These are phyloP conservation scores for Mobula hypostoma DNA, from an alignment of 2,113 vertebrate species.

Conservation along the genomic window DNA sequence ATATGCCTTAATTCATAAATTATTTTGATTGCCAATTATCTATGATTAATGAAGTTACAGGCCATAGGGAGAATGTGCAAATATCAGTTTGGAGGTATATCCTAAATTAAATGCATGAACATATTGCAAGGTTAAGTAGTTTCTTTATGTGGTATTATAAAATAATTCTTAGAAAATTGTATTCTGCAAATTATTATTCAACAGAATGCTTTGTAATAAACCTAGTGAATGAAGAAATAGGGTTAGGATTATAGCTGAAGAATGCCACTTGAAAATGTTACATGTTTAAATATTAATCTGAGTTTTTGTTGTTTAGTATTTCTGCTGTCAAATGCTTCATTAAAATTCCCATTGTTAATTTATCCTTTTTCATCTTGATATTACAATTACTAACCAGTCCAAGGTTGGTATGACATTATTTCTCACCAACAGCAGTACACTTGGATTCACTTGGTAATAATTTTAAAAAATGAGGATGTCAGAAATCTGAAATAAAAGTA, in stretches of 20 bases:
- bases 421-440: not conserved
- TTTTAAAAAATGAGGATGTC: no score
- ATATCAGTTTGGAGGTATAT: not conserved
- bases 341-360: not conserved
- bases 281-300: not conserved
- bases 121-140: not conserved
- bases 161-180: not conserved
- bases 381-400: not conserved
- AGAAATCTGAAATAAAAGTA: no score
- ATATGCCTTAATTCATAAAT: constrained; percentile 4
- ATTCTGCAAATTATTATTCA: not conserved
- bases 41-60: not conserved
- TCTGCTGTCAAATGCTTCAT: not conserved
- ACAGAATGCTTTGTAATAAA: not conserved
- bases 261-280: not conserved
- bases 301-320: not conserved
- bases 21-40: constrained; percentile 32
- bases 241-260: not conserved
- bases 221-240: not conserved
- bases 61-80: not conserved
- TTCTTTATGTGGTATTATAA: constrained; percentile 1
- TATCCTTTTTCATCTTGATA: not conserved
- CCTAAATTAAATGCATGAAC: not conserved
- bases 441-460: not conserved
- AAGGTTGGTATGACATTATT: not conserved